phyloP scores from a whole-genome alignment of 2,113 vertebrate genomes.

The Chloebia gouldiae region DNA sequence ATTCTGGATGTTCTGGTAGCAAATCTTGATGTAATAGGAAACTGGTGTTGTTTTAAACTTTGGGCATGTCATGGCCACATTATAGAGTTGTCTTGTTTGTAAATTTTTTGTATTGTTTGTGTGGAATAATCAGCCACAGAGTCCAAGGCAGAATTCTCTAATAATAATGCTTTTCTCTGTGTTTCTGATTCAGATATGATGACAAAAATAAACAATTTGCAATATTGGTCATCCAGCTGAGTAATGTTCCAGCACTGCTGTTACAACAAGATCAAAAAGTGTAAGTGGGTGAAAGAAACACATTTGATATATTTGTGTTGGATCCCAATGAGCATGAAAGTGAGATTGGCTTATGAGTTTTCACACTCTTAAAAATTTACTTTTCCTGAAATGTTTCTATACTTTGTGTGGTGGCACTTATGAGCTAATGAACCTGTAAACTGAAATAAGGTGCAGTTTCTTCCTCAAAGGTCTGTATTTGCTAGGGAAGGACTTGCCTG shows the following conservation, averaged over 20 bases:
- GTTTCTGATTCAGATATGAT: constrained; percentile 78
- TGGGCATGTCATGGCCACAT: background rate
- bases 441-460: background rate
- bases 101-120: background rate
- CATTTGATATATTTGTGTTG: background rate
- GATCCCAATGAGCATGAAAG: background rate
- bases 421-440: background rate
- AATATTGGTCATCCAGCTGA: constrained; percentile 84
- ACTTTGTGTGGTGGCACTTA: background rate
- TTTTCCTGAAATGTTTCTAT: background rate
- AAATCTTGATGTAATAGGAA: background rate
- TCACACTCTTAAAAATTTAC: background rate
- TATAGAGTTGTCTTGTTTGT: background rate
- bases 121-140: background rate
- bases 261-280: constrained; percentile 84
- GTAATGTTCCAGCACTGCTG: constrained; percentile 81
- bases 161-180: background rate
- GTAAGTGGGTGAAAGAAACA: constrained; percentile 72
- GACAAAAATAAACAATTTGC: constrained; percentile 89
- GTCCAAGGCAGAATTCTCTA: background rate
- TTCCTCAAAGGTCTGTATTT: background rate
- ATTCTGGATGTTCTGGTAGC: background rate
- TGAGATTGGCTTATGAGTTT: background rate
- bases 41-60: background rate
- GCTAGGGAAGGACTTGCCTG: background rate